Percentiles rank a stretch among this genome's conserved stretches.
Conservation (phyloP, 2,888 invertebrate genomes). For the Neria commutata region DNA sequence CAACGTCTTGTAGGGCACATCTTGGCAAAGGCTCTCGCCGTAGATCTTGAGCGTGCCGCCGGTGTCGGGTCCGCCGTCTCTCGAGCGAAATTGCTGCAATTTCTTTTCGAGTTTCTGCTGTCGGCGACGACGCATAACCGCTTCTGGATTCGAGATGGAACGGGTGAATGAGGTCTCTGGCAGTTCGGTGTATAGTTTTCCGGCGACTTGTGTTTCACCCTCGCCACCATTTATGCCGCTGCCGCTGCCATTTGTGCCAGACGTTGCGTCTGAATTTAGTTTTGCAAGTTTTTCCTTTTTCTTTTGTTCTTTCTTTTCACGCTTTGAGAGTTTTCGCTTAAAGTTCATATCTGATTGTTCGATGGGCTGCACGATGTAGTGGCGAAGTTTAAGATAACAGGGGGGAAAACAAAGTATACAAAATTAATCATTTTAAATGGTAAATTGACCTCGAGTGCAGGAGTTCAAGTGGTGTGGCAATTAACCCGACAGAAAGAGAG, state of each 20-base stretch:
- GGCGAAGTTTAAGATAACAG: too few relatives aligned
- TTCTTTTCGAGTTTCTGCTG: constrained; percentile 97
- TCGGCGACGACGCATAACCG: constrained; percentile 95
- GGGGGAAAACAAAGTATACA: not conserved
- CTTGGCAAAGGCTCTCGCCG: constrained; percentile 93
- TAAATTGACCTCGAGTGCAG: constrained; percentile 16
- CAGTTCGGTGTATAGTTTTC: constrained; percentile 92
- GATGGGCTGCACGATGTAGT: constrained; percentile 66
- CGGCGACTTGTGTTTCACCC: constrained; percentile 78
- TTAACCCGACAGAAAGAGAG: too few relatives aligned
- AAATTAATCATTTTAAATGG: constrained; percentile 18
- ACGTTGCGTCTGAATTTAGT: constrained; percentile 68
- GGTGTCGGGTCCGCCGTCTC: constrained; percentile 94
- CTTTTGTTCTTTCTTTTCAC: constrained; percentile 97
- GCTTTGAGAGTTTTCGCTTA: constrained; percentile 91
- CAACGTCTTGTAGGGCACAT: constrained; percentile 98
- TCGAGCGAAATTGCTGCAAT: constrained; percentile 92
- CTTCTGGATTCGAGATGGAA: constrained; percentile 99
- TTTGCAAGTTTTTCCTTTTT: constrained; percentile 89
- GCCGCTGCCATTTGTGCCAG: constrained; percentile 27
- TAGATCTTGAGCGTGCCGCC: constrained; percentile 92
- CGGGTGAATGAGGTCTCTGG: constrained; percentile 98
- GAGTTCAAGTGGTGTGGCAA: constrained; percentile 2
- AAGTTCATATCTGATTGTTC: constrained; percentile 82
- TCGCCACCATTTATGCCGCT: constrained; percentile 65